These are phyloP conservation scores for Drosophila nasuta DNA, from an alignment of 1,140 invertebrate genomes.

Conservation along the genomic window DNA sequence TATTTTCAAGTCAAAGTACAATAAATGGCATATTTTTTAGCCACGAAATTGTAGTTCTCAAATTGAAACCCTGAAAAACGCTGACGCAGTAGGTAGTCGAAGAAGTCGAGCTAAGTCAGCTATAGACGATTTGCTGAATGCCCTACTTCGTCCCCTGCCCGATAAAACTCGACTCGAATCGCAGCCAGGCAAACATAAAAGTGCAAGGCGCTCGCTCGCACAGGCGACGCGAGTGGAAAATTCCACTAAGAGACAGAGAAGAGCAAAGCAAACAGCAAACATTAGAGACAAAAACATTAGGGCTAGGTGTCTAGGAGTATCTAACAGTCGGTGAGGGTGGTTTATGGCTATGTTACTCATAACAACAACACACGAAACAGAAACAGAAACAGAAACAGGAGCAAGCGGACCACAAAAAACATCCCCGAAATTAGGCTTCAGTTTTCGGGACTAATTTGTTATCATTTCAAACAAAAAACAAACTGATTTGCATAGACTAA, in stretches of 20 bases:
- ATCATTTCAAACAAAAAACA: conserved; percentile 56
- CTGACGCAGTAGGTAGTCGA: conserved; percentile 71
- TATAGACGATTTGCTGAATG: conserved; percentile 26
- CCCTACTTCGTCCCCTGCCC: conserved; percentile 39
- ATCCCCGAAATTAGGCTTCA: conserved; percentile 78
- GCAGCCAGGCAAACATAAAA: conserved; percentile 56
- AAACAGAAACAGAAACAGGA: not conserved
- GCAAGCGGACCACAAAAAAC: conserved; percentile 36
- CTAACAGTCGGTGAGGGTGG: conserved; percentile 52
- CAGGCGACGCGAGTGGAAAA: conserved; percentile 60
- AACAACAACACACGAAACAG: conserved; percentile 46
- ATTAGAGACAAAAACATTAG: conserved; percentile 25
- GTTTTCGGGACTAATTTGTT: conserved; percentile 58
- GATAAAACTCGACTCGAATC: conserved; percentile 4
- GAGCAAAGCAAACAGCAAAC: conserved; percentile 14
- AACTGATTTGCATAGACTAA: conserved; percentile 38
- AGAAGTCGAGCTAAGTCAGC: not conserved
- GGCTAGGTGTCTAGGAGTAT: conserved; percentile 14
- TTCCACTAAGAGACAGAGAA: conserved; percentile 47
- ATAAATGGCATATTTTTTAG: conserved; percentile 30
- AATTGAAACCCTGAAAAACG: conserved; percentile 61
- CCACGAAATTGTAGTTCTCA: conserved; percentile 39
- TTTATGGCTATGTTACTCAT: conserved; percentile 53
- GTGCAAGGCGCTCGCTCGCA: conserved; percentile 41
- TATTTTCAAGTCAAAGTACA: conserved; percentile 35